Evolutionary conservation across 2,113 vertebrate genomes (phyloP), one percentile per base, ranked within the genome.

Genomic region (Cinclus mexicanus): DNA sequence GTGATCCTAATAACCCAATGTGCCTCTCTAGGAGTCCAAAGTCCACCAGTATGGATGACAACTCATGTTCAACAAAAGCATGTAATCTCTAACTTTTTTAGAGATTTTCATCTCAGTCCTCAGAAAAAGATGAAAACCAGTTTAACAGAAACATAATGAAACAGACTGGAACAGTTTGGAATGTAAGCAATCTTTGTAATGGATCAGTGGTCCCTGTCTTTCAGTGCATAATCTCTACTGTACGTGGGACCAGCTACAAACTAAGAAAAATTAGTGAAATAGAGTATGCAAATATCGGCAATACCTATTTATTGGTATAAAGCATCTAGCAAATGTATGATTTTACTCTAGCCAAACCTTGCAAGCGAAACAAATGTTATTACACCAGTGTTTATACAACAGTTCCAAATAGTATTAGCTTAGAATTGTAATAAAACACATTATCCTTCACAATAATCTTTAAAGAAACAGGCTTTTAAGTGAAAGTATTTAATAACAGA

Each of bases 261-360:
- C 84, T 64, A 97, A 79, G 71, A 97, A 44, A 75, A 94, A 96
- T 95, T 95, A 97, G 89, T 89, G 76, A 93, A 88, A 93, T 82
- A 85, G 26, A 64, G 71, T 59, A 90, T 80, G 79, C 67, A 96
- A 95, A 94, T 92, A 83, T 18, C 90, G 29, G 28, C 93, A 95
- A 92, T 83, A 92, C 52, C 39, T 92, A 60, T 85, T 96, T 91
- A 4, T 25, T 84, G 55, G 75, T 93, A 68, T 86, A 94, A 92
- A 95, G 70, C 85, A 82, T 53, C 67, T 68, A 93, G 69, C 41
- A 94, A 95, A 86, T 76, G 55, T 42, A 89, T n/a, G 33, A 81
- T 89, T 63, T 96, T 91, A 80, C 52, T 90, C 39, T 35, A 96
- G 77, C 91, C 94, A 90, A 96, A 59, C 42, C 50, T 56, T 89